Percentiles rank a stretch among this genome's conserved stretches.
These are phyloP conservation scores for Neosilurus hyrtlii DNA, from an alignment of 2,797 vertebrate genomes.

Conservation along the genomic window DNA sequence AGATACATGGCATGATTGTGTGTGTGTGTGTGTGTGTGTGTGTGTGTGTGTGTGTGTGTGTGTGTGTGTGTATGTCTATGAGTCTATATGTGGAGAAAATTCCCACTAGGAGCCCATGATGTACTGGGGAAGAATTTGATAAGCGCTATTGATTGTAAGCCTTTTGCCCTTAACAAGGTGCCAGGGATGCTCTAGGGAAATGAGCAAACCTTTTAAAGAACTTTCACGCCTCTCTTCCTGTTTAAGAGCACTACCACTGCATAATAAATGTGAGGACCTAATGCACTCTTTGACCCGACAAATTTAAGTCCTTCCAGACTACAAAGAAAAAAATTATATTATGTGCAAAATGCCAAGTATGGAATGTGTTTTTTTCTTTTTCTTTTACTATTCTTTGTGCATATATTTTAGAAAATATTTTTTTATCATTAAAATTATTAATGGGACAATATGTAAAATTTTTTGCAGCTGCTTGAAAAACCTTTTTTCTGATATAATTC, in stretches of 20 bases:
- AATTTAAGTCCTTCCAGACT: background rate
- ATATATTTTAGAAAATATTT: background rate
- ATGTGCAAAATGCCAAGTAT: background rate
- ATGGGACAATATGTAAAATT: background rate
- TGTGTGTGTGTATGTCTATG: background rate
- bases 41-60: background rate
- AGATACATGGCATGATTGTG: background rate
- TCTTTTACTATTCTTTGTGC: background rate
- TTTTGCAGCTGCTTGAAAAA: background rate
- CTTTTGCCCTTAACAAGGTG: constrained; percentile 17
- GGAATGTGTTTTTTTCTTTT: background rate
- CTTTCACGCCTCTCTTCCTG: background rate
- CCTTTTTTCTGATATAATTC: background rate
- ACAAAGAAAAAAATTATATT: background rate
- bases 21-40: background rate
- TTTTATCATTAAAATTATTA: background rate
- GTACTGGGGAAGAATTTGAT: constrained; percentile 37
- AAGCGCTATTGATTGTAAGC: constrained; percentile 11
- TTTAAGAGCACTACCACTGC: background rate
- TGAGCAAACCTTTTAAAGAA: background rate
- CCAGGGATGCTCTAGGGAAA: background rate
- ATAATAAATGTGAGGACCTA: background rate
- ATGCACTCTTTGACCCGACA: constrained; percentile 5
- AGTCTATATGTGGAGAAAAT: background rate
- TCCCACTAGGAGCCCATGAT: constrained; percentile 1